These are phyloP conservation scores for Trissolcus japonicus DNA, from an alignment of 2,888 invertebrate genomes.

Conservation along the genomic window DNA sequence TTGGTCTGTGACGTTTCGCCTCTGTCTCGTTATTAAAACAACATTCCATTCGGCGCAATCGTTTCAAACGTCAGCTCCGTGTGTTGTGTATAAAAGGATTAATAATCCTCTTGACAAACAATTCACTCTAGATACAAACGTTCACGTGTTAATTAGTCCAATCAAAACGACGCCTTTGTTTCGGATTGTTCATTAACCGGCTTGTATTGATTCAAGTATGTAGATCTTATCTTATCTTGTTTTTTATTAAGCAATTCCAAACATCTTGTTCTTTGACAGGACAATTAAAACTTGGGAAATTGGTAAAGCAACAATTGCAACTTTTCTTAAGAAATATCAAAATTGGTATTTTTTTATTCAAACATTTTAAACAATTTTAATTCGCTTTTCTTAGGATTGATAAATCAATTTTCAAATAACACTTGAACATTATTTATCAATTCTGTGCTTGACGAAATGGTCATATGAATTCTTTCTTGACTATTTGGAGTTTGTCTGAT, in stretches of 20 bases:
- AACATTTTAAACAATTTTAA: neutral
- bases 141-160: conserved; percentile 10
- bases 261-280: too few species aligned
- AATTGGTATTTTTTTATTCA: neutral
- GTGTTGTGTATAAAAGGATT: conserved; percentile 7
- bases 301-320: too few species aligned
- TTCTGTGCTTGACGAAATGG: too few species aligned
- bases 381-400: too few species aligned
- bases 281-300: too few species aligned
- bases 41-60: conserved; percentile 42
- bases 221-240: conserved; percentile 1
- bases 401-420: too few species aligned
- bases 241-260: neutral
- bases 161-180: neutral
- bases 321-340: too few species aligned
- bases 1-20: conserved; percentile 29
- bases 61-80: conserved; percentile 24
- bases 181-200: neutral
- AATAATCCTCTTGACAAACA: conserved; percentile 17
- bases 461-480: too few species aligned
- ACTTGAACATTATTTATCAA: too few species aligned
- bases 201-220: conserved; percentile 8
- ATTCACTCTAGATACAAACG: conserved; percentile 5
- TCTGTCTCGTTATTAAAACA: conserved; percentile 23
- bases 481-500: too few species aligned